phyloP scores from a whole-genome alignment of 2,113 vertebrate genomes.

The Paramisgurnus dabryanus region DNA sequence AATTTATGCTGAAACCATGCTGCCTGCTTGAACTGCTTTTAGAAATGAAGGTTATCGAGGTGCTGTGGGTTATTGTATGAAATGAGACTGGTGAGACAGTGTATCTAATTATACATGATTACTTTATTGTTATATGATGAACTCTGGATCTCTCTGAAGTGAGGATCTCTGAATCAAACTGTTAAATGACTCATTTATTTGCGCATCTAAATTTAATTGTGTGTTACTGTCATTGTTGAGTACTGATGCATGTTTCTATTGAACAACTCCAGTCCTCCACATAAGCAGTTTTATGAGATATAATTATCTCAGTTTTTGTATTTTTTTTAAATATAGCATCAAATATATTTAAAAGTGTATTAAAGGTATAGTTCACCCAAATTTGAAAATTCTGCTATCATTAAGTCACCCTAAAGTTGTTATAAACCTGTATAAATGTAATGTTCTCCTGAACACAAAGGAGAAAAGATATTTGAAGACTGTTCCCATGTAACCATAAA shows the following conservation, averaged over 20 bases:
- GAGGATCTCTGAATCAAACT: neutral
- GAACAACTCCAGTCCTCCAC: neutral
- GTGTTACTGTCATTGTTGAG: neutral
- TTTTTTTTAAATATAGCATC: too few species aligned
- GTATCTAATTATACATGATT: neutral
- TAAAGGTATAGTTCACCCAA: too few species aligned
- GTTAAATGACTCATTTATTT: neutral
- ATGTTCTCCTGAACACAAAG: too few species aligned
- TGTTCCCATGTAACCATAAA: too few species aligned
- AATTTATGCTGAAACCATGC: neutral
- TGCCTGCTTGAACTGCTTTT: neutral
- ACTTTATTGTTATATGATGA: neutral
- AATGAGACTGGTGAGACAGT: constrained; percentile 14
- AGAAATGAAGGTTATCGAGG: neutral
- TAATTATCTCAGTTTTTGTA: too few species aligned
- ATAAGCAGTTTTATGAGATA: neutral
- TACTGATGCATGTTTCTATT: neutral
- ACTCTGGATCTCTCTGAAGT: neutral
- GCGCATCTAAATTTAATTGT: neutral
- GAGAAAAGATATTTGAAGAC: too few species aligned
- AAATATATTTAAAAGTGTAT: too few species aligned
- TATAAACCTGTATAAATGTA: too few species aligned
- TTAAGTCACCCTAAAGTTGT: too few species aligned
- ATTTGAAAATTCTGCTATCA: too few species aligned
- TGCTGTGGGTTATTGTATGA: neutral